phyloP scores from a whole-genome alignment of 1,140 invertebrate species.

The Glomeris maerens region DNA sequence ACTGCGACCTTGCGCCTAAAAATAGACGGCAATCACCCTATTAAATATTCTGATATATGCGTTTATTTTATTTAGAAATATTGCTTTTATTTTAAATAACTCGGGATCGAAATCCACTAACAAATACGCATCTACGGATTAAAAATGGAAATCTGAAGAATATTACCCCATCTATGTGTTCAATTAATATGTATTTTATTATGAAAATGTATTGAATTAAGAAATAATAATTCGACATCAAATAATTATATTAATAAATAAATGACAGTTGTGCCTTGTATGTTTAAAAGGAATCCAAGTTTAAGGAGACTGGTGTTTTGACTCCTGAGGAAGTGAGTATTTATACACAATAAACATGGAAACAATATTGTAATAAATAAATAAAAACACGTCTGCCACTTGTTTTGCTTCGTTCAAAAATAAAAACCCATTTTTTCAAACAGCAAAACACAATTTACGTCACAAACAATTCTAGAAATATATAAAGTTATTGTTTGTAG shows the following conservation, averaged over 20 bases:
- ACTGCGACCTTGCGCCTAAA: no score
- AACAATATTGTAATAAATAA: not conserved
- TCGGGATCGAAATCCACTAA: no score
- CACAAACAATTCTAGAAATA: not conserved
- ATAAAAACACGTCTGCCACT: not conserved
- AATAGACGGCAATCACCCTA: no score
- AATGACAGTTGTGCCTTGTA: constrained; percentile 16
- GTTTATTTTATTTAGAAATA: no score
- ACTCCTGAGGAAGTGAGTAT: constrained; percentile 51
- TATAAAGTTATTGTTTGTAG: not conserved
- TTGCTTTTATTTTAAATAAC: no score
- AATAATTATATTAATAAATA: constrained; percentile 6
- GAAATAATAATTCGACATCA: no score
- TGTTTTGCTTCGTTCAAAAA: not conserved
- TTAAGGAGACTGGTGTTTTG: constrained; percentile 92
- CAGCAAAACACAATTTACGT: not conserved
- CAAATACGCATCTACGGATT: no score
- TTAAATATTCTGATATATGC: no score
- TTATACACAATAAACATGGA: not conserved
- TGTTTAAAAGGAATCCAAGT: constrained; percentile 82
- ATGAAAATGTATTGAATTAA: constrained; percentile 8
- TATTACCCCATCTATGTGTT: not conserved
- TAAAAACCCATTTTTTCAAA: not conserved
- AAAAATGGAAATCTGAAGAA: not conserved
- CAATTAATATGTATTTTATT: not conserved